Evolutionary conservation across 2,113 vertebrate genomes (phyloP).

Genomic region (Gobio gobio): DNA sequence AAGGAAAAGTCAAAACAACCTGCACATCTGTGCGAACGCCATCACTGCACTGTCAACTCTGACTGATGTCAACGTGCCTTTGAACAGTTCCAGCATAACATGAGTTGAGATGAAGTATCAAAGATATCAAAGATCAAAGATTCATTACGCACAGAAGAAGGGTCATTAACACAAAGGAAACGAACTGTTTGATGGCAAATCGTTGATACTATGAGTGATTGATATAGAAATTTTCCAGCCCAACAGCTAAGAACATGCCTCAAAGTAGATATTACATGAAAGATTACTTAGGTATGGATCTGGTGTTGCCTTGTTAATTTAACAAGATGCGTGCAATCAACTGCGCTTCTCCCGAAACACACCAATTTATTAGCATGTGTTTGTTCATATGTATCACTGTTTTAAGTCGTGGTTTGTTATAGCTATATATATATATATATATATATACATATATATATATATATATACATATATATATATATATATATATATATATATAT

Average conservation of each 20-base stretch:
- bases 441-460: no score
- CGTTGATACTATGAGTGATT: slow-evolving; percentile 54
- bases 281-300: background rate
- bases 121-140: slow-evolving; percentile 77
- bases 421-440: no score
- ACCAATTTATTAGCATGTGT: background rate
- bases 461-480: no score
- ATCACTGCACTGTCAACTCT: slow-evolving; percentile 76
- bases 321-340: background rate
- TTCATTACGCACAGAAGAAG: slow-evolving; percentile 29
- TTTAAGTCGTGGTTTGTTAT: no score
- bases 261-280: slow-evolving; percentile 8
- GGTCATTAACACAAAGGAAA: slow-evolving; percentile 40
- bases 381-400: background rate
- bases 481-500: no score
- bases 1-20: slow-evolving; percentile 34
- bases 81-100: slow-evolving; percentile 78
- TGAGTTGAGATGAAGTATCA: slow-evolving; percentile 74
- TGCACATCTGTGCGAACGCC: slow-evolving; percentile 78
- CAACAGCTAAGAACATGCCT: slow-evolving; percentile 34
- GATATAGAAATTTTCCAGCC: slow-evolving; percentile 45
- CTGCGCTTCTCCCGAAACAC: background rate
- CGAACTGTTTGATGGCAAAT: slow-evolving; percentile 47
- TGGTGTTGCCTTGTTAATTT: background rate
- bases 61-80: slow-evolving; percentile 75